Evolutionary conservation across 2,888 invertebrate genomes (phyloP).

Genomic region (Troides helena): DNA sequence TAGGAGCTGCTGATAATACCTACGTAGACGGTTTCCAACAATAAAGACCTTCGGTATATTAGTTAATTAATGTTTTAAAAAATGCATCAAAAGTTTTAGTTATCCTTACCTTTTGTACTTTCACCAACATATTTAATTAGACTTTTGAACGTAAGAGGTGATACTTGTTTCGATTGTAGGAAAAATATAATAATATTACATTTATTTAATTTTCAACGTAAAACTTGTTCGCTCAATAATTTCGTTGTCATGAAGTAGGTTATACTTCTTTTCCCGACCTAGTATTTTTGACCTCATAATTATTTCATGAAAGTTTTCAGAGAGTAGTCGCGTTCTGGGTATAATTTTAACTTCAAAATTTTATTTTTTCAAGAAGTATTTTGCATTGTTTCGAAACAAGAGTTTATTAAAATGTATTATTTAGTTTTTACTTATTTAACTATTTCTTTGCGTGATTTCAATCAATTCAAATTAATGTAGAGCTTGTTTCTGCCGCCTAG

Average conservation of each 20-base stretch:
- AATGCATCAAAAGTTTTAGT: too few relatives aligned
- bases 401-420: not conserved
- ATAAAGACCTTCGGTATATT: too few relatives aligned
- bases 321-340: constrained; percentile 6
- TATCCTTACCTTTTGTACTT: too few relatives aligned
- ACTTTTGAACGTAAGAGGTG: too few relatives aligned
- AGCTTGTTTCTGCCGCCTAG: too few relatives aligned
- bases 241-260: constrained; percentile 19
- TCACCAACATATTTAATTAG: too few relatives aligned
- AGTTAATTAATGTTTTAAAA: too few relatives aligned
- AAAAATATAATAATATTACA: not conserved
- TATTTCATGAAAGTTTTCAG: constrained; percentile 21
- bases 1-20: too few relatives aligned
- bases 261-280: constrained; percentile 22
- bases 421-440: not conserved
- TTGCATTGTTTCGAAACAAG: not conserved
- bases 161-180: too few relatives aligned
- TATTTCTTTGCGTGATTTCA: not conserved
- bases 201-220: not conserved
- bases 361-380: constrained; percentile 9
- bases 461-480: not conserved
- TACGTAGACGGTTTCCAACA: too few relatives aligned
- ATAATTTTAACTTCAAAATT: constrained; percentile 9
- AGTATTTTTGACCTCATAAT: constrained; percentile 27
- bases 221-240: constrained; percentile 18